A percentile compares a stretch with the other conserved stretches of the same genome.
phyloP scores from a whole-genome alignment of 2,888 invertebrate species.

The Drosophila fulvimacula region DNA sequence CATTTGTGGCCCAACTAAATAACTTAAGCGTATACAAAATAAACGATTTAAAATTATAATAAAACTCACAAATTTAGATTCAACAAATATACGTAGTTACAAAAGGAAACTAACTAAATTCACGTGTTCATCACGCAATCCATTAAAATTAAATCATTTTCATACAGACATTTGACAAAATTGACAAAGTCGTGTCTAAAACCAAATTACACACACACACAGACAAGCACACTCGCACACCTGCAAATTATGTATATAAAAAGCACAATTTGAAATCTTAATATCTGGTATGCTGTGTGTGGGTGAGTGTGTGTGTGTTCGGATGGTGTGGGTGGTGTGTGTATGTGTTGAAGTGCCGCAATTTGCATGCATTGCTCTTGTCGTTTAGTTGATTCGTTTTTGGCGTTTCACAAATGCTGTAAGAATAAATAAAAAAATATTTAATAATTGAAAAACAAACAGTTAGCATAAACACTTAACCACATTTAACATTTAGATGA shows the following conservation, averaged over 20 bases:
- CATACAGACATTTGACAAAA: conserved; percentile 23
- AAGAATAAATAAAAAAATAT: conserved; percentile 54
- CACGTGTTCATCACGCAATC: conserved; percentile 33
- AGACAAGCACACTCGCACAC: neutral
- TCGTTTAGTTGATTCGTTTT: conserved; percentile 56
- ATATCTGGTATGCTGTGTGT: conserved; percentile 9
- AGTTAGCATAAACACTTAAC: conserved; percentile 20
- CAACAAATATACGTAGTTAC: conserved; percentile 55
- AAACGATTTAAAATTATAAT: conserved; percentile 50
- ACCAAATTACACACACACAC: conserved; percentile 14
- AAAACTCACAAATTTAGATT: conserved; percentile 70
- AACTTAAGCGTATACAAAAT: conserved; percentile 38
- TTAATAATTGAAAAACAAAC: conserved; percentile 38
- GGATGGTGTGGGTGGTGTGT: conserved; percentile 25
- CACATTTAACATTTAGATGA: conserved; percentile 50
- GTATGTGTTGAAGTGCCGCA: conserved; percentile 43
- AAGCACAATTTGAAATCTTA: neutral
- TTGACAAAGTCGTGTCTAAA: conserved; percentile 26
- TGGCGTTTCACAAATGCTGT: conserved; percentile 69
- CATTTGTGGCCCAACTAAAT: conserved; percentile 31
- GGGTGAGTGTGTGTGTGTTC: conserved; percentile 35
- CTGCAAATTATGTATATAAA: neutral
- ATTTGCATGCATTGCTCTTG: conserved; percentile 71
- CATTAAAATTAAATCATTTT: conserved; percentile 27
- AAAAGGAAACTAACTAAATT: conserved; percentile 53